phyloP scores from a whole-genome alignment of 1,140 invertebrate genomes.

The Chironomus tepperi region DNA sequence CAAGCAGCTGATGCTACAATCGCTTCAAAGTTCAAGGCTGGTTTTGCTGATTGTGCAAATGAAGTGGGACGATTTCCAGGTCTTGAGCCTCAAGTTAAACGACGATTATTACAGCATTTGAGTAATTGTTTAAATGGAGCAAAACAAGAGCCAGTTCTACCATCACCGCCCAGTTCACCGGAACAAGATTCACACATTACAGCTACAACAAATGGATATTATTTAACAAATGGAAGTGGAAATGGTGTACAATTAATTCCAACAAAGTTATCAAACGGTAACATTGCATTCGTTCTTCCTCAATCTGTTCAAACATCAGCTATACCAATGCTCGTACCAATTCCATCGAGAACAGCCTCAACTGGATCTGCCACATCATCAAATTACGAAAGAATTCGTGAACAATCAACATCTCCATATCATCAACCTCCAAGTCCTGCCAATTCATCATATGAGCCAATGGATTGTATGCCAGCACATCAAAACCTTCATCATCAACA shows the following conservation, averaged over 20 bases:
- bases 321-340: slow-evolving; percentile 57
- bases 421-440: slow-evolving; percentile 38
- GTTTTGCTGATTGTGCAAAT: slow-evolving; percentile 77
- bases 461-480: slow-evolving; percentile 41
- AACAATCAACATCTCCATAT: slow-evolving; percentile 38
- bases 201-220: slow-evolving; percentile 48
- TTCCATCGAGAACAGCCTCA: slow-evolving; percentile 58
- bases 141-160: slow-evolving; percentile 42
- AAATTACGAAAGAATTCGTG: slow-evolving; percentile 39
- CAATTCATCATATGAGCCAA: slow-evolving; percentile 39
- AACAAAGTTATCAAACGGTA: slow-evolving; percentile 67
- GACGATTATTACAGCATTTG: slow-evolving; percentile 62
- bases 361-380: slow-evolving; percentile 52
- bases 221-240: slow-evolving; percentile 50
- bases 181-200: slow-evolving; percentile 43
- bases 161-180: slow-evolving; percentile 39
- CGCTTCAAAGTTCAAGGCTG: slow-evolving; percentile 75
- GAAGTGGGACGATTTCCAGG: slow-evolving; percentile 72
- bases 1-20: slow-evolving; percentile 67
- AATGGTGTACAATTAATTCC: slow-evolving; percentile 68
- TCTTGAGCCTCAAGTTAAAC: slow-evolving; percentile 58
- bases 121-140: slow-evolving; percentile 52
- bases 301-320: slow-evolving; percentile 42
- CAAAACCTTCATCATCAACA: slow-evolving; percentile 40
- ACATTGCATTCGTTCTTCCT: slow-evolving; percentile 68